Percentiles rank a stretch among this genome's conserved stretches.
Evolutionary conservation across 2,113 vertebrate species (phyloP).

Genomic region (Telmatochromis brichardi): DNA sequence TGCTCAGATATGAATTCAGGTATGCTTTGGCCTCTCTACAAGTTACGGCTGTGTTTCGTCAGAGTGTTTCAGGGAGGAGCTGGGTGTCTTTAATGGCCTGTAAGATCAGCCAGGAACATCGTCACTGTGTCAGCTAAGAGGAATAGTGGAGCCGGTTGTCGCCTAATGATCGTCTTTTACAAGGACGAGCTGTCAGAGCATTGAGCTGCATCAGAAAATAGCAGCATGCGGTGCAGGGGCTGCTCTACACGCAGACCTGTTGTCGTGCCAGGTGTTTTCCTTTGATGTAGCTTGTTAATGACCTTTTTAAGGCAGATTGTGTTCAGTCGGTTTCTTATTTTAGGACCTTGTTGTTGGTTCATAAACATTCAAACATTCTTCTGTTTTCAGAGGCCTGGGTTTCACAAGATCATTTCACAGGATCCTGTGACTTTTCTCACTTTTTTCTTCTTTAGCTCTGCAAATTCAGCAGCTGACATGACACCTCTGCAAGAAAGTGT

Average conservation of each 20-base stretch:
- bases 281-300: neutral
- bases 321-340: neutral
- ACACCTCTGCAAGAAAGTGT: neutral
- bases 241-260: neutral
- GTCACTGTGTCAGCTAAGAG: neutral
- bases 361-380: neutral
- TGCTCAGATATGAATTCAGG: neutral
- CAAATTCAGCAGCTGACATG: neutral
- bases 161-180: neutral
- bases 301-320: neutral
- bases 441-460: neutral
- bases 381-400: neutral
- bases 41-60: neutral
- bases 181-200: neutral
- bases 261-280: neutral
- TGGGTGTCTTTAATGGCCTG: neutral
- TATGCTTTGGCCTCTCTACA: neutral
- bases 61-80: neutral
- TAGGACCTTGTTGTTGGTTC: neutral
- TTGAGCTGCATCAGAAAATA: neutral
- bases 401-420: neutral
- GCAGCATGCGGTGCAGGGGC: fast-evolving
- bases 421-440: neutral
- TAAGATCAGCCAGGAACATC: neutral
- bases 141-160: neutral